Conservation (phyloP, 2,113 vertebrate species). For the Hydrochoerus hydrochaeris region DNA sequence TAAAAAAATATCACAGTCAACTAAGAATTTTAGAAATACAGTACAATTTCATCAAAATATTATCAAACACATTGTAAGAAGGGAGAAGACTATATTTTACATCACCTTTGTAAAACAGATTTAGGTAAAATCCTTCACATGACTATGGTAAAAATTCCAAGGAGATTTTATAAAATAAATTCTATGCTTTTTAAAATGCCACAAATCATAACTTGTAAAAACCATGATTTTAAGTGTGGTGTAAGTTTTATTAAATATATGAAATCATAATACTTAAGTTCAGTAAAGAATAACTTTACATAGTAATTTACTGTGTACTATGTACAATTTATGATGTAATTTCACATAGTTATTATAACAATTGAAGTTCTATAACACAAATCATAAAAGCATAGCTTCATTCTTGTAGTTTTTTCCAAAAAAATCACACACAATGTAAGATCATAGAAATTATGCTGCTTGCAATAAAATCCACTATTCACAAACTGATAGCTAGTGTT, state of each 20-base stretch:
- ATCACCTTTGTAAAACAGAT: conserved; percentile 50
- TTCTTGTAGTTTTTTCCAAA: not conserved
- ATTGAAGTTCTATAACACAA: conserved; percentile 29
- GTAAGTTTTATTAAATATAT: conserved; percentile 46
- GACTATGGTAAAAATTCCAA: conserved; percentile 31
- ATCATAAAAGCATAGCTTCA: not conserved
- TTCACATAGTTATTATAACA: not conserved
- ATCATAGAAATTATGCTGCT: conserved; percentile 44
- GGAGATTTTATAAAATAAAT: not conserved
- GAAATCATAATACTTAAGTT: conserved; percentile 39
- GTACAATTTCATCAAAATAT: conserved; percentile 33
- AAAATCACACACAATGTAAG: conserved; percentile 41
- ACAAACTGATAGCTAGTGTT: not conserved
- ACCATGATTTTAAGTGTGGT: conserved; percentile 39
- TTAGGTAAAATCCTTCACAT: conserved; percentile 62
- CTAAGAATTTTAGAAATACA: conserved; percentile 63
- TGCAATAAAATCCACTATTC: conserved; percentile 46
- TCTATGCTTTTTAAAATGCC: conserved; percentile 41
- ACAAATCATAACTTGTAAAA: conserved; percentile 55
- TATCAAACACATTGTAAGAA: conserved; percentile 33
- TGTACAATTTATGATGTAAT: not conserved
- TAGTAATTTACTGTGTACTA: not conserved
- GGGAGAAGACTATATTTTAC: not conserved
- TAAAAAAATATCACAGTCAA: conserved; percentile 38
- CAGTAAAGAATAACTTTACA: conserved; percentile 38